Evolutionary conservation across 2,113 vertebrate species (phyloP).

Genomic region (Oncorhynchus keta): DNA sequence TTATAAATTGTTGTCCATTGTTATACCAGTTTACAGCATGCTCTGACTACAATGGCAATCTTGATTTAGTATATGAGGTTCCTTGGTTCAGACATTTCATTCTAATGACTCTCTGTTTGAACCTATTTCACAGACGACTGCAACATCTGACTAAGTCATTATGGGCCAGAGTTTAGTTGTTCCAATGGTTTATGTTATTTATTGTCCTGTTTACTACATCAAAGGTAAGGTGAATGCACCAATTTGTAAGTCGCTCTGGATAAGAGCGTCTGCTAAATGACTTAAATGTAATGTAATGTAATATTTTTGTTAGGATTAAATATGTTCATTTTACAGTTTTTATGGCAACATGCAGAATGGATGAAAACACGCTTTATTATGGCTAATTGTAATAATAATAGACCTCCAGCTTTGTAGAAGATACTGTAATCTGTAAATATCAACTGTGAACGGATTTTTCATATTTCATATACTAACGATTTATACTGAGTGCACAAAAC

Average conservation of each 20-base stretch:
- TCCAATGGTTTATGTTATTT: constrained; percentile 4
- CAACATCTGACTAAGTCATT: constrained; percentile 43
- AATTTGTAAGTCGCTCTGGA: no score
- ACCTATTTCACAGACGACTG: neutral
- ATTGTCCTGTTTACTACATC: constrained; percentile 36
- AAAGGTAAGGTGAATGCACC: no score
- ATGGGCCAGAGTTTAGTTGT: constrained; percentile 22
- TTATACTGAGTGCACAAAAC: no score
- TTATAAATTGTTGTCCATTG: neutral
- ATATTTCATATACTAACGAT: neutral
- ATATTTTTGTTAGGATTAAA: constrained; percentile 2
- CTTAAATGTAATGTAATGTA: no score
- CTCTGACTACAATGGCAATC: neutral
- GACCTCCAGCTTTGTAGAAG: no score
- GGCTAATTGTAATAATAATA: neutral
- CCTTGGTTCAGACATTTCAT: neutral
- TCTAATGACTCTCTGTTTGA: neutral
- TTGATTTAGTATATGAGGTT: neutral
- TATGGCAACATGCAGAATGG: constrained; percentile 1
- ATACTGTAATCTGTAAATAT: neutral
- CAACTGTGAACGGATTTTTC: neutral
- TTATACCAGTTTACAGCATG: neutral
- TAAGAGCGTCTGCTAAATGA: no score
- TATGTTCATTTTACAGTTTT: constrained; percentile 8
- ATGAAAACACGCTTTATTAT: no score